Percentiles rank a stretch among this genome's conserved stretches.
Conservation (phyloP, 2,797 vertebrate genomes). For the Gymnopithys bicolor region DNA sequence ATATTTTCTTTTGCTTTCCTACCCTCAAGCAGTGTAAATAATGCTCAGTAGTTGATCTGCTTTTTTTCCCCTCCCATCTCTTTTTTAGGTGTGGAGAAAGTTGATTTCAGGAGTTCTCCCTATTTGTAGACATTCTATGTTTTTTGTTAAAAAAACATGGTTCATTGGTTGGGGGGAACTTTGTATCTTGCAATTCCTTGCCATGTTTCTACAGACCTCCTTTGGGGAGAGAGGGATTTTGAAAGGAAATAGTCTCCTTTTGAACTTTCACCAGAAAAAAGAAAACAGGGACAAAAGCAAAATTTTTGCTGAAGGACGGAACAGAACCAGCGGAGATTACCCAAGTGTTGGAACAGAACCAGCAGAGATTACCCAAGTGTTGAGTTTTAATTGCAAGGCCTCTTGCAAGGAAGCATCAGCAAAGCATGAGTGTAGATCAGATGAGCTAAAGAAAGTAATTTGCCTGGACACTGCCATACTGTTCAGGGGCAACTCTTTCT, state of each 20-base stretch:
- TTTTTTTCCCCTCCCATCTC: constrained; percentile 7
- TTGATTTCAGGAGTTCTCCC: neutral
- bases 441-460: neutral
- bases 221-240: neutral
- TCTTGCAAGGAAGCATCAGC: neutral
- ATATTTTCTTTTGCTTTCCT: constrained; percentile 10
- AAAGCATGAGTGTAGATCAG: neutral
- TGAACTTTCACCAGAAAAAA: neutral
- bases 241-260: neutral
- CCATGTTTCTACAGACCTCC: neutral
- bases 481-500: neutral
- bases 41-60: neutral
- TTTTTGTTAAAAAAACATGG: neutral
- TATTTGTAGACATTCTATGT: neutral
- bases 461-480: neutral
- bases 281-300: neutral
- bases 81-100: constrained; percentile 15
- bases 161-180: neutral
- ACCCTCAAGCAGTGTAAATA: constrained; percentile 28
- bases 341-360: neutral
- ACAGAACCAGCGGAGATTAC: constrained; percentile 2
- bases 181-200: neutral
- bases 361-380: neutral
- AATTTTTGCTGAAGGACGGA: constrained; percentile 2
- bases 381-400: neutral